Base-by-base conservation (phyloP, 2,113 vertebrate species). In the Tympanuchus pallidicinctus region DNA sequence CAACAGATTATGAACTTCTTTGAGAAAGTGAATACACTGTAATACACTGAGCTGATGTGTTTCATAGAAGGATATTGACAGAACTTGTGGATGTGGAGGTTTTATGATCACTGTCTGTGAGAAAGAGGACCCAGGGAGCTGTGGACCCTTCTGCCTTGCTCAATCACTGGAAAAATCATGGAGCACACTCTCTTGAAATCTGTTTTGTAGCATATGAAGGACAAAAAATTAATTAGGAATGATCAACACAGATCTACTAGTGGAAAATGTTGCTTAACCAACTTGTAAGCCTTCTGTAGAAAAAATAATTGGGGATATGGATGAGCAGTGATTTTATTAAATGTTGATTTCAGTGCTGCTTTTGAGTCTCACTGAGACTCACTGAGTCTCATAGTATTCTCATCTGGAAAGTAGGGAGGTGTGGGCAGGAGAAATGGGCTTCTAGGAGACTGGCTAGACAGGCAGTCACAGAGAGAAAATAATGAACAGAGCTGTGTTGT, bases 161-260 rank as follows among this genome's bases (percentile, higher is more conserved):
- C 54, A 45, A 18, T 54, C 32, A 30, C 21, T 56, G 16, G n/a
- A 43, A 89, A 93, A 87, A 82, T 3, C 2, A 1, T 78, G 57
- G 10, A 82, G 7, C n/a, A 56, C 0, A 0, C 59, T 50, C 59
- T 72, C 13, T 65, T 64, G 48, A 89, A 89, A 87, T 61, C 17
- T 30, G 75, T 84, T 91, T 79, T 40, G 38, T 87, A 69, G 21
- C 13, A 52, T 38, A 7, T 52, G 61, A 79, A 86, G 32, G 66
- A 86, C 48, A 92, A 82, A 43, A 79, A 86, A 69, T 36, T 69
- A 92, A 84, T 87, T 92, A 87, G 52, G 38, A 93, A 69, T 13
- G 71, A 42, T 64, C 73, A 95, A 71, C 83, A 89, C 14, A 84
- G 57, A 78, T 79, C 81, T 78, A 86, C 48, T 52, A 87, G 87